Evolutionary conservation across 2,797 vertebrate genomes (phyloP).

Genomic region (Meda fulgida): DNA sequence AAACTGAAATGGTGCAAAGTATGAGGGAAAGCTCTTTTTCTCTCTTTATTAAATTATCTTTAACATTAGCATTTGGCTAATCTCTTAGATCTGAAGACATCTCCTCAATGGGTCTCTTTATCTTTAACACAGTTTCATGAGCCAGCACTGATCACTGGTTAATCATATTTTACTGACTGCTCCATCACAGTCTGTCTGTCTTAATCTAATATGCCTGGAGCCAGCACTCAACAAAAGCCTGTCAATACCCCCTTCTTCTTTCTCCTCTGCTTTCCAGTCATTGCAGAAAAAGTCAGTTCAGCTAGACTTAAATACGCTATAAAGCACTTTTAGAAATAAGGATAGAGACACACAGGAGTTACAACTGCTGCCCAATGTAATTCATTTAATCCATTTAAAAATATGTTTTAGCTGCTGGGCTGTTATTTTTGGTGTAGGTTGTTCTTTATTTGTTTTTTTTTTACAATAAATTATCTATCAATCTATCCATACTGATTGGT

Average conservation of each 20-base stretch:
- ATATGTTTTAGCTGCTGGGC: background rate
- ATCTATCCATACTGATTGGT: background rate
- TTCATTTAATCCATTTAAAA: constrained; percentile 23
- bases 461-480: background rate
- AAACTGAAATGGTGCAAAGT: constrained; percentile 19
- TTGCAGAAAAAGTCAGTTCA: constrained; percentile 18
- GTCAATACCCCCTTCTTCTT: constrained; percentile 60
- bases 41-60: constrained; percentile 35
- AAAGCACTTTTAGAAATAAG: constrained; percentile 42
- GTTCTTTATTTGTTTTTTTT: too few species aligned
- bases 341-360: constrained; percentile 7
- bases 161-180: constrained; percentile 75
- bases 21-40: constrained; percentile 4
- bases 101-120: constrained; percentile 38
- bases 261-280: constrained; percentile 14
- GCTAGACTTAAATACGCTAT: constrained; percentile 6
- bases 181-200: constrained; percentile 67
- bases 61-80: constrained; percentile 39
- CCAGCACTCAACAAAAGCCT: constrained; percentile 71
- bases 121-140: constrained; percentile 38
- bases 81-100: constrained; percentile 48
- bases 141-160: constrained; percentile 66
- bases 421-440: background rate
- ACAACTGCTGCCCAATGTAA: constrained; percentile 4
- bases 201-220: constrained; percentile 80